Percentiles rank a stretch among this genome's conserved stretches.
Evolutionary conservation across 2,113 vertebrate species (phyloP).

Genomic region (Microcebus murinus): DNA sequence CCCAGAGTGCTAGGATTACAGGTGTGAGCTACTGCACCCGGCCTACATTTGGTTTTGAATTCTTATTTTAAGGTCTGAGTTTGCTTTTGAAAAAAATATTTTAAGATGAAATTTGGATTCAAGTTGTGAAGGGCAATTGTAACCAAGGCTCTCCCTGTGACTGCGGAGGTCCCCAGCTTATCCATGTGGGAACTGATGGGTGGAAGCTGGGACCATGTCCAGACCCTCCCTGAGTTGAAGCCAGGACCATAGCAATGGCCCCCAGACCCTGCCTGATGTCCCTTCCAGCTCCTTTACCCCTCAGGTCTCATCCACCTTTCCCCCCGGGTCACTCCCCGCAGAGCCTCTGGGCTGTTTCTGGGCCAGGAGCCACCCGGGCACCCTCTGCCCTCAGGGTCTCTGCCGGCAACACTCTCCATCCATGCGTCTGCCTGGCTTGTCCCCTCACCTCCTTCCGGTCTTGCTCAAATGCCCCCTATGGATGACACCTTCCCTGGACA

Average conservation of each 20-base stretch:
- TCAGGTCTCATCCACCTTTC: neutral
- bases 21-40: too few species aligned
- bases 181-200: neutral
- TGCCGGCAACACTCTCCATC: neutral
- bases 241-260: neutral
- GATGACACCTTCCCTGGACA: neutral
- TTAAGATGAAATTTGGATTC: neutral
- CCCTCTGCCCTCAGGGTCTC: neutral
- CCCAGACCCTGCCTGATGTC: too few species aligned
- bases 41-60: conserved; percentile 10
- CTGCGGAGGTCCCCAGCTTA: neutral
- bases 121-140: neutral
- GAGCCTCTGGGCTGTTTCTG: neutral
- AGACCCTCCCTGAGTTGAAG: neutral
- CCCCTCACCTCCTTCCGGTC: neutral
- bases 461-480: neutral
- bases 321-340: too few species aligned
- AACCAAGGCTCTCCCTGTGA: neutral
- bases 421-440: neutral
- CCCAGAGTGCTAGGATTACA: too few species aligned
- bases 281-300: neutral
- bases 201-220: neutral
- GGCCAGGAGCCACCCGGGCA: neutral
- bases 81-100: neutral
- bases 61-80: neutral